Base-by-base conservation (phyloP, 2,797 vertebrate genomes). In the Myotis pilosus region DNA sequence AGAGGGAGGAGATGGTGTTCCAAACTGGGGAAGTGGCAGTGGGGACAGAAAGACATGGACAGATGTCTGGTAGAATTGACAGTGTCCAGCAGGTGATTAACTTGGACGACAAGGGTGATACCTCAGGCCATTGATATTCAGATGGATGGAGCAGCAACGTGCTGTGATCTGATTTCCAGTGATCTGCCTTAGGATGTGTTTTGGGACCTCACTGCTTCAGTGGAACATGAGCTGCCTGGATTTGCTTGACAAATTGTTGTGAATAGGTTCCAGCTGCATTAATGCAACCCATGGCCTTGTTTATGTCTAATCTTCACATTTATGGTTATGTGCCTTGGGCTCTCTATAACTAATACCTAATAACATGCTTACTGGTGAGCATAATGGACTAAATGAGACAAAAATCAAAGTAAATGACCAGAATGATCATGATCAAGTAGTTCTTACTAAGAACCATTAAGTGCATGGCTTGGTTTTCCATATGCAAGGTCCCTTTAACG, bases 221-320 rank as follows among this genome's bases (percentile, higher is more conserved):
- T 60, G 79, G 62, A 80, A 71, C 69, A 51, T 3, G 30, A 89
- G 68, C 80, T 92, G 53, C 55, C 62, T 89, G 36, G 62, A 64
- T 96, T 86, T 95, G 41, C 55, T 95, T 68, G n/a, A 55, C 28
- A 20, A 23, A 30, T 64, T 84, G n/a, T 85, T 84, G 41, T 91
- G 57, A 95, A 44, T 89, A 79, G 87, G 30, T 87, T 97, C 92
- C 72, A 93, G 68, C 81, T 95, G 94, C 74, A 17, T 80, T 75
- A 41, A 19, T 69, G 74, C 51, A 93, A 57, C n/a, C 82, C 57
- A 15, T 47, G 33, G n/a, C 66, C 86, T 92, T 93, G 57, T 90
- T 88, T 84, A 57, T 76, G 55, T 87, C 93, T 91, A 76, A 69
- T 85, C 53, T 87, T 89, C 95, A 82, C 71, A 38, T 85, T 69